Base-by-base conservation (phyloP, 2,888 invertebrate genomes). In the Drosophila flavopinicola region DNA sequence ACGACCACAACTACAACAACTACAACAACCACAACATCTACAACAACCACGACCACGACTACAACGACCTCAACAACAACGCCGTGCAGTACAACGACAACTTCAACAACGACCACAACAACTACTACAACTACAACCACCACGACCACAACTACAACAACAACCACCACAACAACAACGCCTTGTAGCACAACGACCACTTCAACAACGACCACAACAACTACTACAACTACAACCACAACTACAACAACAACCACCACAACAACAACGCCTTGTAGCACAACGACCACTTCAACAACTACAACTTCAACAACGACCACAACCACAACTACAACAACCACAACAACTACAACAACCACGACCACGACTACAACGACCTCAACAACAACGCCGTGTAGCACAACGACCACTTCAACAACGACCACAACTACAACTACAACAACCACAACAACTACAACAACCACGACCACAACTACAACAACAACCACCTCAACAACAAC, bases 211-310 rank as follows among this genome's bases (percentile, higher is more conserved):
- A 37, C 66, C 0, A 66, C 65, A 0, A 38, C 67, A 0, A 30
- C 47, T 1, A 47, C 58, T 1, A 17, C 51, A 0, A 44, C 63
- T 0, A 17, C 71, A 4, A 54, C 63, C 0, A 56, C 66, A 11
- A 41, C 47, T 10, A 23, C 57, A 1, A 52, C 51, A 1, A 44
- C 48, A 0, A 48, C 63, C 0, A 35, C 49, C 0, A 37, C 53
- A 0, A 58, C 52, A 0, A 48, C 51, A 3, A 61, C 57, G 0
- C 35, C 53, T 0, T 44, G 52, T 0, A 59, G 56, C 10, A 47
- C 56, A 1, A 45, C 66, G 1, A 38, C 60, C 0, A 53, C 66
- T 0, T 63, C 67, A 0, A 54, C 63, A 0, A 59, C 64, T 0
- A 48, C 51, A 0, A 56, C 66, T 0, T 53, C 58, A 1, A 45